Percentiles rank a stretch among this genome's conserved stretches.
Conservation (phyloP, 2,797 vertebrate genomes). For the Carcharodon carcharias region DNA sequence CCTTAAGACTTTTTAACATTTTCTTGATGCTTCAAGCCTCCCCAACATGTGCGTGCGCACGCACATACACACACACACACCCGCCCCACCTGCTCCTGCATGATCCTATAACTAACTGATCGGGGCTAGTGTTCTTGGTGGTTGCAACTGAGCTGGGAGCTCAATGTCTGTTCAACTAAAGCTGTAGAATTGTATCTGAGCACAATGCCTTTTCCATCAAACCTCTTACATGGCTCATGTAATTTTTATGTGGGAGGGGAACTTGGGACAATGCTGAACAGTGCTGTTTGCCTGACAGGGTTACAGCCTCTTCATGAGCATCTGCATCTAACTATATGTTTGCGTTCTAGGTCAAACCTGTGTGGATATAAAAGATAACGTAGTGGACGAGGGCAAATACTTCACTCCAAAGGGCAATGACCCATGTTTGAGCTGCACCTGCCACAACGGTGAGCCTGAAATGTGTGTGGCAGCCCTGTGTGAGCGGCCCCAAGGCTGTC, state of each 20-base stretch:
- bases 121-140: not conserved
- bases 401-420: conserved; percentile 97
- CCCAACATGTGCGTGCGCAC: no score
- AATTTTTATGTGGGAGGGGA: not conserved
- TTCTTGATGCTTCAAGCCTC: not conserved
- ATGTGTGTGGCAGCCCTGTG: conserved; percentile 96
- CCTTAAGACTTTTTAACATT: not conserved
- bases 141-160: not conserved
- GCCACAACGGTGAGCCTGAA: conserved; percentile 90
- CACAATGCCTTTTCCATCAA: not conserved
- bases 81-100: not conserved
- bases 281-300: not conserved
- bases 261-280: not conserved
- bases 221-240: not conserved
- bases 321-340: not conserved
- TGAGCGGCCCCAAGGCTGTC: conserved; percentile 88
- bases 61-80: no score
- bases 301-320: not conserved
- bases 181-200: no score
- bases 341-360: conserved; percentile 79
- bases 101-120: not conserved
- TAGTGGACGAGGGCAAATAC: conserved; percentile 92
- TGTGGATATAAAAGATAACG: conserved; percentile 94
- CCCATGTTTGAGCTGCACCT: conserved; percentile 93
- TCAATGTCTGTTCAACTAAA: not conserved